phyloP scores from a whole-genome alignment of 2,888 invertebrate genomes.

The Unio delphinus region DNA sequence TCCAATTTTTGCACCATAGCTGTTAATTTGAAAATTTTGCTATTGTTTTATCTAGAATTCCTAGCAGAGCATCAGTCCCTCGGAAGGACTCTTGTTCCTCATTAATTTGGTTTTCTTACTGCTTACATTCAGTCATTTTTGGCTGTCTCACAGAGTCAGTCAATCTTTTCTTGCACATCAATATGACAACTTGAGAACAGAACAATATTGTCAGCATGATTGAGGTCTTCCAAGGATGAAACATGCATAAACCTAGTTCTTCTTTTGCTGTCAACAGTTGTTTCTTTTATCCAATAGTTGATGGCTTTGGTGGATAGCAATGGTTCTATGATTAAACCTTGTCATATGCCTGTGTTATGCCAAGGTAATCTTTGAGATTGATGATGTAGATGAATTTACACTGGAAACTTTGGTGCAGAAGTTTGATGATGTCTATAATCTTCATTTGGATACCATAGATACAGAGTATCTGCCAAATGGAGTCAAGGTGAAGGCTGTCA shows the following conservation, averaged over 20 bases:
- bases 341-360: slow-evolving; percentile 1
- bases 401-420: not conserved
- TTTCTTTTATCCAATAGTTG: not conserved
- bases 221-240: slow-evolving; percentile 1
- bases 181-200: not conserved
- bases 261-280: slow-evolving; percentile 6
- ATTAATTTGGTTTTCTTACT: no score
- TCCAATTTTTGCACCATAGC: no score
- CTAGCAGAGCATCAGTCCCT: no score
- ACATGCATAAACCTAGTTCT: not conserved
- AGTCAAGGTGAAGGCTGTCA: not conserved
- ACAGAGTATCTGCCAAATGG: not conserved
- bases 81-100: no score
- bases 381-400: not conserved
- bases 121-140: no score
- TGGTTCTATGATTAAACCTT: not conserved
- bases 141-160: no score
- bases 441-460: slow-evolving; percentile 1
- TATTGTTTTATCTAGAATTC: no score
- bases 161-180: no score
- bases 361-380: not conserved
- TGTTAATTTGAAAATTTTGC: no score
- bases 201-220: slow-evolving; percentile 1
- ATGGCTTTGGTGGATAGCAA: not conserved
- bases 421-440: not conserved